Evolutionary conservation across 2,888 invertebrate genomes (phyloP).

Genomic region (Hyposoter dolosus): DNA sequence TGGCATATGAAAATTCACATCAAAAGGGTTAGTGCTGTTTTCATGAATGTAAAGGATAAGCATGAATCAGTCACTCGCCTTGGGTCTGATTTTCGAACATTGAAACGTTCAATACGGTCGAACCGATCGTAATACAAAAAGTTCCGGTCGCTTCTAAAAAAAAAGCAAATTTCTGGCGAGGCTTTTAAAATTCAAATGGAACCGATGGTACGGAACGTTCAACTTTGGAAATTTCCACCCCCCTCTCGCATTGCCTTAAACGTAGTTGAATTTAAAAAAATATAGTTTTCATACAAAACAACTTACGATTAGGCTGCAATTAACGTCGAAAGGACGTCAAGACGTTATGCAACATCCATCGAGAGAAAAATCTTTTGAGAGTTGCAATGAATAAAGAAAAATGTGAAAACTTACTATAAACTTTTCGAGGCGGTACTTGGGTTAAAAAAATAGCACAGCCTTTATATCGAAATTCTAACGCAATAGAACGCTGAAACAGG

Average conservation of each 20-base stretch:
- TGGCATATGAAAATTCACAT: neutral
- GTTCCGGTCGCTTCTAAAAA: too few species aligned
- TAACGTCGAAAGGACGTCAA: neutral
- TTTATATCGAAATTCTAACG: neutral
- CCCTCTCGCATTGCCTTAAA: neutral
- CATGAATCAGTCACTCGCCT: neutral
- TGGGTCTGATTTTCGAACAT: too few species aligned
- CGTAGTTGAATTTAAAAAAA: neutral
- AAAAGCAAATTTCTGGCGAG: too few species aligned
- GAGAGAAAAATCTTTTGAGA: neutral
- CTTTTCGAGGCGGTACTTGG: neutral
- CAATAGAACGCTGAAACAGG: neutral
- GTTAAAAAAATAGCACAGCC: neutral
- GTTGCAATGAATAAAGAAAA: neutral
- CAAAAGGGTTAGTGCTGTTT: neutral
- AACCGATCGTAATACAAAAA: too few species aligned
- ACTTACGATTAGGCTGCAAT: neutral
- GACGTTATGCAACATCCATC: neutral
- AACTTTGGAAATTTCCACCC: neutral
- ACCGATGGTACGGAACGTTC: neutral
- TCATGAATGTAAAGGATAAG: neutral
- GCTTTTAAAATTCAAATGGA: neutral
- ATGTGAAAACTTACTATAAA: neutral
- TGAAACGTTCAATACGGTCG: too few species aligned
- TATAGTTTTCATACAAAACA: neutral